Evolutionary conservation across 2,888 invertebrate species (phyloP), one percentile per base, ranked within the genome.

Genomic region (Metalampra italica): DNA sequence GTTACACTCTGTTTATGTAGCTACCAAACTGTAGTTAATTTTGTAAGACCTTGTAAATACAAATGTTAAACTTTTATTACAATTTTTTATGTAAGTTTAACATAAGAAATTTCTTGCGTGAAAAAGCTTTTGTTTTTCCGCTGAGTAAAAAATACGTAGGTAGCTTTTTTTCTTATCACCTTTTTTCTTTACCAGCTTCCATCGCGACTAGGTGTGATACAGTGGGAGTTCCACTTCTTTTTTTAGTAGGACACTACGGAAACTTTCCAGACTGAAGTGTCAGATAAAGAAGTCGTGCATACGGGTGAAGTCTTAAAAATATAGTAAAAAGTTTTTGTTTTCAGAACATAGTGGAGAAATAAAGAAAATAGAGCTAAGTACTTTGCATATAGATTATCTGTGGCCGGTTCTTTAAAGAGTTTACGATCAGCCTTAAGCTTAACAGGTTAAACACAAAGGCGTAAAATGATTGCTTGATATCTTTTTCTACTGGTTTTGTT

Each of bases 131-230:
- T 7, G 7, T 37, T 7, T 37, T 37, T 37, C 2, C 37, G 11
- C 7, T 37, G 2, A 15, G 13, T 14, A 13, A 13, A 38, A 38
- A 38, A 3, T 13, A 38, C 9, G 2, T 13, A 7, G 11, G 7
- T 30, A 7, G 11, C 36, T 39, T 14, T 14, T 14, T 15, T 39
- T 39, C 9, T 38, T 4, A 13, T 14, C 14, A 7, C 13, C 39
- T 14, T 39, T 14, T 39, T 39, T 8, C 15, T 14, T 39, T 3
- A 11, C 14, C 9, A 47, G 43, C 43, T 47, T 29, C 9, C 37
- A 44, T 52, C 42, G 29, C 46, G 50, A 52, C 54, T 54, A 51
- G 53, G 53, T 55, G 55, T 49, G 53, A 55, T 53, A 52, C 51
- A 43, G 52, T 29, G n/a, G 47, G 42, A 52, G 53, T 55, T 51